These are phyloP conservation scores for Tetheella fluctuosa DNA, from an alignment of 2,888 invertebrate genomes.

Conservation along the genomic window DNA sequence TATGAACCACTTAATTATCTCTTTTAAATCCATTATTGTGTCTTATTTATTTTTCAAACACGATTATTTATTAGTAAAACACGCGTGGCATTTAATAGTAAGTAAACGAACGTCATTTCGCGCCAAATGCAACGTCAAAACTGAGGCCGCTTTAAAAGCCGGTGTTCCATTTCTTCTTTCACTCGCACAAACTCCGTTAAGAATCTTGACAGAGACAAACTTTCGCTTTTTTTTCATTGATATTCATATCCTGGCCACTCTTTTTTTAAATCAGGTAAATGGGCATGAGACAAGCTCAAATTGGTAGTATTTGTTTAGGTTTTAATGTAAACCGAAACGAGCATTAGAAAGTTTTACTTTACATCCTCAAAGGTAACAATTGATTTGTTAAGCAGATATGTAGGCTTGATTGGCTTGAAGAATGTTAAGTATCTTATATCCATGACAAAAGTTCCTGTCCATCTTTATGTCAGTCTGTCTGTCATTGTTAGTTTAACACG, in stretches of 20 bases:
- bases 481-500: background rate
- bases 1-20: conserved; percentile 80
- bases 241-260: conserved; percentile 55
- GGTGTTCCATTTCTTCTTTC: conserved; percentile 71
- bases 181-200: conserved; percentile 30
- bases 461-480: background rate
- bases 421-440: background rate
- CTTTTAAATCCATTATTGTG: conserved; percentile 75
- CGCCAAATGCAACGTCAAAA: conserved; percentile 47
- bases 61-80: background rate
- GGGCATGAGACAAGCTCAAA: conserved; percentile 13
- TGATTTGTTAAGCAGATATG: background rate
- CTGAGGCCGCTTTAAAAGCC: conserved; percentile 49
- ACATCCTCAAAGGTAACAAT: conserved; percentile 7
- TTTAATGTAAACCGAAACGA: background rate
- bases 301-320: background rate
- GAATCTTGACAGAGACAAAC: conserved; percentile 31
- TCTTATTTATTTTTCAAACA: conserved; percentile 25
- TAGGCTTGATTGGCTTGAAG: background rate
- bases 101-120: conserved; percentile 52
- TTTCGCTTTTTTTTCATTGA: conserved; percentile 61
- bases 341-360: conserved; percentile 15
- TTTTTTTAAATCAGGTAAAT: conserved; percentile 31
- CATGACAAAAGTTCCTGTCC: background rate
- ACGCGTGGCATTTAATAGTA: background rate